These are phyloP conservation scores for Tillus elongatus DNA, from an alignment of 2,888 invertebrate genomes.

Conservation along the genomic window DNA sequence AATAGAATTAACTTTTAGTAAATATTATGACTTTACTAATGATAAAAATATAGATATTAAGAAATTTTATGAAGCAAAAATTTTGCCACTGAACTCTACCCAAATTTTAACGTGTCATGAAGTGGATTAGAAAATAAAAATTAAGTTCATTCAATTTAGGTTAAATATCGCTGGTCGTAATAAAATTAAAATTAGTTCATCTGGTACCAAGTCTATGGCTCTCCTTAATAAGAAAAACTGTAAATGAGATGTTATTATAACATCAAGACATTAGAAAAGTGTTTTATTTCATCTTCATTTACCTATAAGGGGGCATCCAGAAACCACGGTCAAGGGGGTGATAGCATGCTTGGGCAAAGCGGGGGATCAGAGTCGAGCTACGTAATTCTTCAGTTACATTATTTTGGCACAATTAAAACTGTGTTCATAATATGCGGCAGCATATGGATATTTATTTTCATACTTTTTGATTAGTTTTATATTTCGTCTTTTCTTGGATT, in stretches of 20 bases:
- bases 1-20: constrained; percentile 5
- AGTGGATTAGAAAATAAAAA: constrained; percentile 3
- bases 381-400: too few relatives aligned
- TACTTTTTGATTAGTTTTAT: too few relatives aligned
- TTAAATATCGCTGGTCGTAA: constrained; percentile 7
- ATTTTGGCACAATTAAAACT: too few relatives aligned
- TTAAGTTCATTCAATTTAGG: constrained; percentile 6
- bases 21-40: constrained; percentile 4
- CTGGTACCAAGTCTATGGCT: constrained; percentile 7
- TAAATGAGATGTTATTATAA: not conserved
- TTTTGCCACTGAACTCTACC: constrained; percentile 5
- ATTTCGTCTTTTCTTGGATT: too few relatives aligned
- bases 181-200: constrained; percentile 6
- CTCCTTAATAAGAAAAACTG: not conserved
- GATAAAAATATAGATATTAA: constrained; percentile 7
- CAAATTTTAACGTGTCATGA: constrained; percentile 4
- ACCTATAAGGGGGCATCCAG: too few relatives aligned
- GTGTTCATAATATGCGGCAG: too few relatives aligned
- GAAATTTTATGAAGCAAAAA: constrained; percentile 7
- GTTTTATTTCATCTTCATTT: constrained; percentile 1
- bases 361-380: too few relatives aligned
- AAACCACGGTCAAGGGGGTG: too few relatives aligned
- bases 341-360: too few relatives aligned
- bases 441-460: too few relatives aligned
- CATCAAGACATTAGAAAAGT: constrained; percentile 3